Percentiles rank a stretch among this genome's conserved stretches.
These are phyloP conservation scores for Agrochola lota DNA, from an alignment of 2,888 invertebrate species.

Conservation along the genomic window DNA sequence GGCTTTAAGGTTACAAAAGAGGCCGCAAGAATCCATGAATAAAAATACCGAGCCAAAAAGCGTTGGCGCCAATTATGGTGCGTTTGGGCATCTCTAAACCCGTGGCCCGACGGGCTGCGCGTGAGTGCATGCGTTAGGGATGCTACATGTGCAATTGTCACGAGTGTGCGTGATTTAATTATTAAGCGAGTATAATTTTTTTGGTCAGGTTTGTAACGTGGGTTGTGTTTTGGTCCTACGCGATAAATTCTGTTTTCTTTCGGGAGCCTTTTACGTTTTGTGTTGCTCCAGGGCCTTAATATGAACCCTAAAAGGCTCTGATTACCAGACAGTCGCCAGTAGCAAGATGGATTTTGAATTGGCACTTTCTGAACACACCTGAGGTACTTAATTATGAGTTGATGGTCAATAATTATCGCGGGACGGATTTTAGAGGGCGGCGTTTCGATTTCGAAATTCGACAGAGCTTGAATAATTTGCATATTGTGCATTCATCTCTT, in stretches of 20 bases:
- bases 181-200: constrained; percentile 17
- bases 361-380: not conserved
- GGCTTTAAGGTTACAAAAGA: constrained; percentile 75
- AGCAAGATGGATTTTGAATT: constrained; percentile 21
- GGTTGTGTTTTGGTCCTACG: constrained; percentile 36
- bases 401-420: constrained; percentile 11
- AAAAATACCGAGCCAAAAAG: constrained; percentile 84
- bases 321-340: constrained; percentile 44
- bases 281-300: constrained; percentile 32
- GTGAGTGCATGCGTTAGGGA: constrained; percentile 60
- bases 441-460: not conserved
- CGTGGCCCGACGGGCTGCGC: constrained; percentile 74
- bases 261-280: constrained; percentile 18
- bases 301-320: constrained; percentile 26
- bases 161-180: constrained; percentile 57
- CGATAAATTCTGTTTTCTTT: constrained; percentile 30
- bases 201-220: constrained; percentile 17
- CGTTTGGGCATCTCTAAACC: constrained; percentile 78
- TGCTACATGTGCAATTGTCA: constrained; percentile 49
- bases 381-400: constrained; percentile 19
- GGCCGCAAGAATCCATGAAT: constrained; percentile 83
- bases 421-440: not conserved
- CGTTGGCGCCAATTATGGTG: constrained; percentile 82
- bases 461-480: constrained; percentile 1
- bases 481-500: not conserved